These are phyloP conservation scores for Stramonita haemastoma DNA, from an alignment of 2,888 invertebrate species.

Conservation along the genomic window DNA sequence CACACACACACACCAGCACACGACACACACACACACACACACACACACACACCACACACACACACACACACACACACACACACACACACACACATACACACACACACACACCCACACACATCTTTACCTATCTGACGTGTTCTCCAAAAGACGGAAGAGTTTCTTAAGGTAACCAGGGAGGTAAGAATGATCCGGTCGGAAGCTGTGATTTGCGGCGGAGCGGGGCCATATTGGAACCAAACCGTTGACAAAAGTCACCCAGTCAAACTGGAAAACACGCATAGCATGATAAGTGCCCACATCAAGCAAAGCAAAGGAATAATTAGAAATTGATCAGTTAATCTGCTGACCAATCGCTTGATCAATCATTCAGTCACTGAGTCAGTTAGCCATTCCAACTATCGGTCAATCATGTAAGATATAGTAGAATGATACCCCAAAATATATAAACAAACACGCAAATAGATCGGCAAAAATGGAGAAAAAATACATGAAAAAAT, in stretches of 20 bases:
- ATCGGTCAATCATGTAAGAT: too few species aligned
- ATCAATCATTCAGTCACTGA: too few species aligned
- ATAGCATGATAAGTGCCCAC: neutral
- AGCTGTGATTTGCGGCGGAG: constrained; percentile 57
- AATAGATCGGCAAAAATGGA: too few species aligned
- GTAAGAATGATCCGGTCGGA: constrained; percentile 59
- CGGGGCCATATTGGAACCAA: constrained; percentile 77
- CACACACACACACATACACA: constrained; percentile 9
- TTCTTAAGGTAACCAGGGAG: constrained; percentile 58
- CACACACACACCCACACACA: neutral
- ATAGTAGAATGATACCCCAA: too few species aligned
- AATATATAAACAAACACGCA: too few species aligned
- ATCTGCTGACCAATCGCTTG: too few species aligned
- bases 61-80: neutral
- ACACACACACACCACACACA: neutral
- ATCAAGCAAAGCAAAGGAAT: neutral
- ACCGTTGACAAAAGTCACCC: constrained; percentile 91
- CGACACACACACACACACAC: neutral
- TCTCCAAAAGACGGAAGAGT: constrained; percentile 57
- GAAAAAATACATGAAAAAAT: too few species aligned
- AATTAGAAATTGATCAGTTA: too few species aligned
- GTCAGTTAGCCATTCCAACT: too few species aligned
- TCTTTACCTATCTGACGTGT: constrained; percentile 42
- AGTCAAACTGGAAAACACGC: constrained; percentile 82
- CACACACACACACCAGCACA: neutral